Conservation (phyloP, 2,888 invertebrate genomes). For the Drosophila lacicola region DNA sequence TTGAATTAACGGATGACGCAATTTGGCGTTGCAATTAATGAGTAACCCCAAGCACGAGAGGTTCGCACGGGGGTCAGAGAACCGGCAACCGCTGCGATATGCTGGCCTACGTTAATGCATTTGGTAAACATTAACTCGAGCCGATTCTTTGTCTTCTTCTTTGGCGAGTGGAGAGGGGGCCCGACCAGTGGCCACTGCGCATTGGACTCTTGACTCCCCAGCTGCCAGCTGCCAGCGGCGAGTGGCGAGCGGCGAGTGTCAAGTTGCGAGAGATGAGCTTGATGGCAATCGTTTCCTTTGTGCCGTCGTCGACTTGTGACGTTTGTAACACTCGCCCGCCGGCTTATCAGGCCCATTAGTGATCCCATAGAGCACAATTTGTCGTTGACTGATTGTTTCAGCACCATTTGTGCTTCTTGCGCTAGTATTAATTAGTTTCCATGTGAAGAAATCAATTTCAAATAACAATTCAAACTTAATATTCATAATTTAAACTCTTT, state of each 20-base stretch:
- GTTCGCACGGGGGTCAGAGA: slow-evolving; percentile 51
- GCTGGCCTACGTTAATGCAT: slow-evolving; percentile 20
- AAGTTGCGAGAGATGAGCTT: neutral
- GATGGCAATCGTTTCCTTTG: slow-evolving; percentile 14
- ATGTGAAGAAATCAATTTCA: neutral
- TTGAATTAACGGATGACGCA: slow-evolving; percentile 65
- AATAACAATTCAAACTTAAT: neutral
- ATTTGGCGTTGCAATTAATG: slow-evolving; percentile 70
- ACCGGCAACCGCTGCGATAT: slow-evolving; percentile 34
- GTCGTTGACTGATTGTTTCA: slow-evolving; percentile 29
- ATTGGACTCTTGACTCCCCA: slow-evolving; percentile 39
- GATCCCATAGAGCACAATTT: slow-evolving; percentile 28
- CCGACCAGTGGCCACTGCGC: slow-evolving; percentile 35
- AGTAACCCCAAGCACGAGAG: slow-evolving; percentile 71
- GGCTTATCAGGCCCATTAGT: slow-evolving; percentile 26
- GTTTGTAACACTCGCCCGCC: slow-evolving; percentile 13
- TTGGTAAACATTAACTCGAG: slow-evolving; percentile 2
- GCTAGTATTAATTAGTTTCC: neutral
- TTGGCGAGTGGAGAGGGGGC: slow-evolving; percentile 29
- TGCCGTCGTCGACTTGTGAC: slow-evolving; percentile 21
- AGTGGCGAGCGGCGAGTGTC: neutral
- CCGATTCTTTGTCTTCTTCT: neutral
- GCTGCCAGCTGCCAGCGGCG: neutral
- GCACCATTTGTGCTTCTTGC: slow-evolving; percentile 4
- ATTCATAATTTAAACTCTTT: neutral